Base-by-base conservation (phyloP, 2,888 invertebrate species). In the Andrena minutula region DNA sequence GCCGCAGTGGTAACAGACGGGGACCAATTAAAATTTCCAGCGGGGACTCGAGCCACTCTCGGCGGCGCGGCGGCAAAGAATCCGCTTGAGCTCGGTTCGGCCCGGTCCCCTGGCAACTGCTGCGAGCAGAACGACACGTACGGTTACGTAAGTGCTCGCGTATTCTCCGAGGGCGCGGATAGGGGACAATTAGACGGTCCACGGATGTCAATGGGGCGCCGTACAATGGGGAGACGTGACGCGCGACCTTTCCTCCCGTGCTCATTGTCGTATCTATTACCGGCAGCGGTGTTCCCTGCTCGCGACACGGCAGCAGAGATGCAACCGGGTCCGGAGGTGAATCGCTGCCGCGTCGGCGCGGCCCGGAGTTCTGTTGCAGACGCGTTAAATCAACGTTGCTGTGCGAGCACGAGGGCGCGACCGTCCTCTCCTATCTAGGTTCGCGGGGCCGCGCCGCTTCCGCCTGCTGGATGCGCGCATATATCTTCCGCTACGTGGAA, bases 231-330 rank as follows among this genome's bases (percentile, higher is more conserved):
- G 84, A 84, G 74, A 88, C 83, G 81, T 76, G 88, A 69, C 78
- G 81, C 83, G 74, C 86, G 88, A 88, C 84, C 88, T 88, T 88
- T 78, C 85, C 82, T 76, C 58, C 64, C 78, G 77, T 68, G 82
- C 85, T 84, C 86, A 87, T 88, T 86, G 88, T 88, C 86, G 84
- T 80, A 81, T 84, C 86, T 86, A 86, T 86, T 86, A 84, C 79
- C 71, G 56, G 47, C 76, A 68, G 47, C 71, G 61, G 66, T 28
- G 65, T 77, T 30, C 66, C 61, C 74, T 61, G 71, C 41, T 26
- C 61, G 53, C 60, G 65, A 58, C 23, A 51, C 47, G 68, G 12
- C 20, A 28, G 12, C 20, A 28, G 8, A 32, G 0, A 5, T 23
- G 6, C 2, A 63, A 10, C 28, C n/a, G 2, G 28, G 23, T 30